These are phyloP conservation scores for Fundulus diaphanus DNA, from an alignment of 2,797 vertebrate genomes.

Conservation along the genomic window DNA sequence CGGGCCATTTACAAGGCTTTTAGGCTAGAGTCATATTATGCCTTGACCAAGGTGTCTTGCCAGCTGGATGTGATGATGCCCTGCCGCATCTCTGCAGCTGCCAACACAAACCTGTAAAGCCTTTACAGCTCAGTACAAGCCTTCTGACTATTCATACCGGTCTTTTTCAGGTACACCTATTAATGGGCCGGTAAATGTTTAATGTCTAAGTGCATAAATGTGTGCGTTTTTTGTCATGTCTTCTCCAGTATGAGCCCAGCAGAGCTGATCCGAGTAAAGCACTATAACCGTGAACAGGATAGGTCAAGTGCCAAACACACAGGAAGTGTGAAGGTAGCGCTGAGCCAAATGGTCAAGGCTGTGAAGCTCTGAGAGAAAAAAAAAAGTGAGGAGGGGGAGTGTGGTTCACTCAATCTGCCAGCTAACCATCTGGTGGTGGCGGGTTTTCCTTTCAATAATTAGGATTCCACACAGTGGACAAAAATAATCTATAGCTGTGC, in stretches of 20 bases:
- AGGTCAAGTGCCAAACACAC: conserved; percentile 38
- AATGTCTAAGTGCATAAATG: conserved; percentile 11
- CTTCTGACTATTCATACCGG: conserved; percentile 24
- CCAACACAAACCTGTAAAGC: conserved; percentile 41
- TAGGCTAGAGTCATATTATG: conserved; percentile 26
- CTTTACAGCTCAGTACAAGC: conserved; percentile 44
- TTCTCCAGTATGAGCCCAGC: conserved; percentile 14
- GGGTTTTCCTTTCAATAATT: conserved; percentile 36
- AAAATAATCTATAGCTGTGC: conserved; percentile 13
- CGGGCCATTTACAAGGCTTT: conserved; percentile 44
- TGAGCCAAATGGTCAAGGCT: conserved; percentile 49
- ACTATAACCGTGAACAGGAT: conserved; percentile 42
- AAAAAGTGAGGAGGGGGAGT: conserved; percentile 26
- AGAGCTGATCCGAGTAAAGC: conserved; percentile 26
- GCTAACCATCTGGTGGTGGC: conserved; percentile 34
- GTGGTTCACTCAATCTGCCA: conserved; percentile 29
- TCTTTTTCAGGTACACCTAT: conserved; percentile 17
- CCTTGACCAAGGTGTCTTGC: conserved; percentile 32
- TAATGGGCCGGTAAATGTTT: conserved; percentile 16
- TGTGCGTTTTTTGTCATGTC: background rate
- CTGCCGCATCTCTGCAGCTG: conserved; percentile 30
- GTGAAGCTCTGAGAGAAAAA: conserved; percentile 28
- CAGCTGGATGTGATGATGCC: conserved; percentile 53
- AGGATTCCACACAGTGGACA: conserved; percentile 28
- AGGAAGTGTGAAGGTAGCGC: conserved; percentile 48